Evolutionary conservation across 2,113 vertebrate genomes (phyloP), one percentile per base, ranked within the genome.

Genomic region (Marcusenius ussheri): DNA sequence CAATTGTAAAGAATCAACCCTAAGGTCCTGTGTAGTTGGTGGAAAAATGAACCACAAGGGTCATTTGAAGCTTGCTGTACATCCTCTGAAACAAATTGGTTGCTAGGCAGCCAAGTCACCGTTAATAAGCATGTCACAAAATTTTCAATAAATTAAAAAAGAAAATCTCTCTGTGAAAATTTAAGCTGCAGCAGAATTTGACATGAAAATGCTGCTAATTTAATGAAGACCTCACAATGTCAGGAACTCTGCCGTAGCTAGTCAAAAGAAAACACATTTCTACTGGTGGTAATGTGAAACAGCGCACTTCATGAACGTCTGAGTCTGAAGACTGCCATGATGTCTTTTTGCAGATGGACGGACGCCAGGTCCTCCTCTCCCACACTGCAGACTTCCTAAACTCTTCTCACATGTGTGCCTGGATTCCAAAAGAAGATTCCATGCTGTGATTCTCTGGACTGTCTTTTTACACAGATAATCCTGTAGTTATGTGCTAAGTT

Each of bases 71-170:
- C 45, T 45, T 47, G 42, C 39, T 47, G 83, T 42, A 84, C 83
- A 84, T 84, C 83, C 39, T 45, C 83, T 47, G 83, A 84, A 10
- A 84, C 83, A 84, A 84, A 84, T 45, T 45, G 83, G 83, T 84
- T 84, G 83, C 83, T 47, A 84, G 83, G 83, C 83, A 84, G 45
- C 83, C 83, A 84, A 42, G 83, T 84, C 83, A 84, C 83, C 10
- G 3, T 84, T 47, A 84, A 84, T 42, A 46, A 47, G 83, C 83
- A 47, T 47, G 8, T 45, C 74, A 39, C 74, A 80, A 42, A 80
- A 80, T 80, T 80, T 80, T 80, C 31, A 80, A 80, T 80, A 80
- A 35, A 42, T 80, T 80, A 80, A 19, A 42, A 19, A 66, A 62
- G 42, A 42, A 83, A 21, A 24, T 84, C 42, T 4, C 39, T 84